Percentiles rank a stretch among this genome's conserved stretches.
phyloP scores from a whole-genome alignment of 2,113 vertebrate species.

The Bucco capensis region DNA sequence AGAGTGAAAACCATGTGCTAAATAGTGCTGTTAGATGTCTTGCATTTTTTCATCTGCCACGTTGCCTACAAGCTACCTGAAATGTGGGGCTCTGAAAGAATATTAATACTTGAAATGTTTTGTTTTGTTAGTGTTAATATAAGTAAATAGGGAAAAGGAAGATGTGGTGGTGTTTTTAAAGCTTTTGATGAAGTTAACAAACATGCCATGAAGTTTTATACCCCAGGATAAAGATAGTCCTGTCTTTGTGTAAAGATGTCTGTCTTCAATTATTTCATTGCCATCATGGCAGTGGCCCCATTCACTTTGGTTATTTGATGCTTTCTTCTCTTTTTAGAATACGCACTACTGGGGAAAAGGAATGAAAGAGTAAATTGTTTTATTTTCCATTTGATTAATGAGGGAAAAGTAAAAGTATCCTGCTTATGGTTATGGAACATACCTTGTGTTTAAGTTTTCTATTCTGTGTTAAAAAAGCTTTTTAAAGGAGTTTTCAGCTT shows the following conservation, averaged over 20 bases:
- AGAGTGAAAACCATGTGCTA: conserved; percentile 27
- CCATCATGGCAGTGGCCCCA: not conserved
- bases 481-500: not conserved
- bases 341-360: not conserved
- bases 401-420: not conserved
- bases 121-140: not conserved
- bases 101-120: not conserved
- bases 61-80: not conserved
- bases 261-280: not conserved
- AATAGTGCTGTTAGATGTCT: not conserved
- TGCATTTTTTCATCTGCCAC: not conserved
- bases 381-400: not conserved
- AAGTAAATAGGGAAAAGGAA: not conserved
- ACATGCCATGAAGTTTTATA: not conserved
- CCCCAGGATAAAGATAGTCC: not conserved
- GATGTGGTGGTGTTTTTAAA: not conserved
- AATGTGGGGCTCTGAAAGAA: not conserved
- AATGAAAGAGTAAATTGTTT: not conserved
- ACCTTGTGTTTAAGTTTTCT: not conserved
- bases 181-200: not conserved
- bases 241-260: not conserved
- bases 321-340: not conserved
- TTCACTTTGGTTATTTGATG: not conserved
- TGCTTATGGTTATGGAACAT: not conserved
- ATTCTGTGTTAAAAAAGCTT: not conserved